Base-by-base conservation (phyloP, 2,113 vertebrate species). In the Orthonyx spaldingii region DNA sequence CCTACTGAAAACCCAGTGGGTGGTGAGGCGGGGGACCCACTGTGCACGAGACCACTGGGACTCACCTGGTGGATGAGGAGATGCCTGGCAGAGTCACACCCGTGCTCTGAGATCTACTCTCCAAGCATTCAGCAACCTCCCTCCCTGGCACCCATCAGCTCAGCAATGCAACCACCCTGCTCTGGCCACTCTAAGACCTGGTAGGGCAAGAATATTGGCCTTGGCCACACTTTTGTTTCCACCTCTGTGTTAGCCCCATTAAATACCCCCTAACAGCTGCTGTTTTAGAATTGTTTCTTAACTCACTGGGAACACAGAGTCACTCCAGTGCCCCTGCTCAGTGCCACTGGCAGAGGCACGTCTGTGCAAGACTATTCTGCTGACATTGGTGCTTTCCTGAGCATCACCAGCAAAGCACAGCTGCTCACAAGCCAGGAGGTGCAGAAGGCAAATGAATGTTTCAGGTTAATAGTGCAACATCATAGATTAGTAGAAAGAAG, bases 11-110 rank as follows among this genome's bases (percentile, higher is more conserved):
- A 30, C 23, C 18, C 26, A 20, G 13, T 2, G 2, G 10, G 27
- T 30, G 26, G 14, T 39, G 5, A 9, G 33, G 21, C 53, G 71
- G 39, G 4, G 4, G 0, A 32, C 11, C 14, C 33, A 11, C 1
- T 3, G 6, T 15, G 10, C 13, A 2, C 1, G 1, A 4, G 1
- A 7, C 37, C 3, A 4, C 30, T 3, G 3, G 32, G 16, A 52
- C 18, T 63, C 70, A 28, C 32, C 19, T 18, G 30, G 27, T 35
- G 63, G 9, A 61, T 16, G 10, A 55, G 87, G 46, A 41, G 41
- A 41, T 0, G 1, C 30, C 1, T 2, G 30, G 13, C 35, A 64
- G 53, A 61, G 35, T 37, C 27, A 66, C 7, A 24, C 0, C 8
- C 32, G 64, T 0, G 0, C 39, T 76, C 39, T 52, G 49, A 57